Conservation (phyloP, 2,113 vertebrate species). For the Scolopax mira region DNA sequence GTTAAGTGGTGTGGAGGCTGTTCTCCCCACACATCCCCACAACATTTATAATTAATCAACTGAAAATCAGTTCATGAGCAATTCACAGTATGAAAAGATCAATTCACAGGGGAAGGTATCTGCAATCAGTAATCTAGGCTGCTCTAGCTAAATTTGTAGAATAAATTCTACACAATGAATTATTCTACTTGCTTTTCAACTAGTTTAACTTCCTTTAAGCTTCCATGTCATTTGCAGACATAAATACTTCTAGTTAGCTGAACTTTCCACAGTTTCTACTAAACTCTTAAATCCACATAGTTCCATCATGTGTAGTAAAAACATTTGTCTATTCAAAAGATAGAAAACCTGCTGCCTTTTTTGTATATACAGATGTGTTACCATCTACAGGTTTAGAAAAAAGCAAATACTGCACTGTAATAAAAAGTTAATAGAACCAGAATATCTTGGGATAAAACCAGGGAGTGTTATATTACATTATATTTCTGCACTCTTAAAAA, state of each 20-base stretch:
- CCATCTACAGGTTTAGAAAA: neutral
- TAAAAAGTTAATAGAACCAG: neutral
- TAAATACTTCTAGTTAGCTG: neutral
- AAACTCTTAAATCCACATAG: neutral
- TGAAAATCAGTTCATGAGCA: conserved; percentile 37
- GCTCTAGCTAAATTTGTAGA: conserved; percentile 19
- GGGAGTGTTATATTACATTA: neutral
- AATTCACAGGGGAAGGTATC: conserved; percentile 27
- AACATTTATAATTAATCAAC: conserved; percentile 35
- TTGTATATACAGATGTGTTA: neutral
- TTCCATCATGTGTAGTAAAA: neutral
- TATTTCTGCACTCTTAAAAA: neutral
- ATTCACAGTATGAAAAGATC: conserved; percentile 27
- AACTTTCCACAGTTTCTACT: neutral
- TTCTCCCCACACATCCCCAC: neutral
- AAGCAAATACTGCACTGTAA: neutral
- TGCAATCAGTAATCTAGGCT: conserved; percentile 36
- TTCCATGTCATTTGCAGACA: conserved; percentile 6
- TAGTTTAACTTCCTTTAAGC: neutral
- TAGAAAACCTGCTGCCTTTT: neutral
- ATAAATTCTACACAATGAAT: conserved; percentile 39
- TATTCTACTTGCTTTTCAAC: conserved; percentile 24
- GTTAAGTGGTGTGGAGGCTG: conserved; percentile 18
- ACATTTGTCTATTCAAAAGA: neutral
- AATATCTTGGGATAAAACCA: neutral